Percentiles rank a stretch among this genome's conserved stretches.
Conservation (phyloP, 2,113 vertebrate species). For the Corythaixoides concolor region DNA sequence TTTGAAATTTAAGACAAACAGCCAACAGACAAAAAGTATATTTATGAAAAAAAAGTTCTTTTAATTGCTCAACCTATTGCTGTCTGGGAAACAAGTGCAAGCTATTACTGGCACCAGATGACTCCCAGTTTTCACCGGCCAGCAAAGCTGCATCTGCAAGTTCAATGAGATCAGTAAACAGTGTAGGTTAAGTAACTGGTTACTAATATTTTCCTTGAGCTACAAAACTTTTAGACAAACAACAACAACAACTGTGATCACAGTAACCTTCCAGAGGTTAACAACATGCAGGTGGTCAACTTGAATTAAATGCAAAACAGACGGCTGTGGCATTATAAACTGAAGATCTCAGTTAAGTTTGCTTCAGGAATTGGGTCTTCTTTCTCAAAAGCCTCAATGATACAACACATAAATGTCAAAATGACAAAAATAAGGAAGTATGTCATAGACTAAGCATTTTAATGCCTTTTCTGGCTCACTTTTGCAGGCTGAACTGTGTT, state of each 20-base stretch:
- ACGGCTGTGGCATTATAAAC: conserved; percentile 61
- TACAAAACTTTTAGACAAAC: conserved; percentile 78
- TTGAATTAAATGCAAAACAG: conserved; percentile 72
- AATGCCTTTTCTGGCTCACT: conserved; percentile 78
- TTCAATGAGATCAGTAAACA: conserved; percentile 77
- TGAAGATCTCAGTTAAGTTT: conserved; percentile 54
- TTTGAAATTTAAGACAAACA: conserved; percentile 19
- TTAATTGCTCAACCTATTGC: conserved; percentile 65
- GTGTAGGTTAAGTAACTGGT: conserved; percentile 74
- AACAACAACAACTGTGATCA: conserved; percentile 76
- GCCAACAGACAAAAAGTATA: neutral
- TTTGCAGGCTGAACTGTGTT: conserved; percentile 50
- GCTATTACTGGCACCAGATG: conserved; percentile 57
- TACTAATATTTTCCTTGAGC: conserved; percentile 79
- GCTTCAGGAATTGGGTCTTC: conserved; percentile 68
- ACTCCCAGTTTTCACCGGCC: conserved; percentile 57
- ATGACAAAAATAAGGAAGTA: conserved; percentile 79
- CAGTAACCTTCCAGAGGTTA: conserved; percentile 79
- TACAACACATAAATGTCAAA: conserved; percentile 79
- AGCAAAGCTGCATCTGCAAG: conserved; percentile 70
- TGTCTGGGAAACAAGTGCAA: conserved; percentile 71
- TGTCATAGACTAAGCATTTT: conserved; percentile 80
- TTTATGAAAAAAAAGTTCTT: conserved; percentile 23
- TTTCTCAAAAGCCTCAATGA: conserved; percentile 67
- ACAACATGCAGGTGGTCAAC: conserved; percentile 75